Percentiles rank a stretch among this genome's conserved stretches.
Conservation (phyloP, 2,888 invertebrate genomes). For the Lutraria lutraria region DNA sequence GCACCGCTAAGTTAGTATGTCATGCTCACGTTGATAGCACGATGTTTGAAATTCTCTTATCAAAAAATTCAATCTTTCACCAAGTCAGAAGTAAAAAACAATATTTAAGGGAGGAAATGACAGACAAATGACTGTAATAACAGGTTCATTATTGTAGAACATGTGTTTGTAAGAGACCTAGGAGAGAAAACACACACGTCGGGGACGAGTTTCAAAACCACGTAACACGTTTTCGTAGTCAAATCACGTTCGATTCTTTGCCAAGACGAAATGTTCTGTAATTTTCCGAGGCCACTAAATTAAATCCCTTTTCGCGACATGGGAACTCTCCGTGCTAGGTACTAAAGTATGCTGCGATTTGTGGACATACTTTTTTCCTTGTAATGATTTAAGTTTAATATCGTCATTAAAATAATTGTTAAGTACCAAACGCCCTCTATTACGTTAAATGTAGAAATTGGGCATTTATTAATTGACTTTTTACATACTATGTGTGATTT, state of each 20-base stretch:
- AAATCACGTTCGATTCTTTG: background rate
- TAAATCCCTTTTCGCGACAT: background rate
- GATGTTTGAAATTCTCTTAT: conserved; percentile 46
- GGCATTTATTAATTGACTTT: too few relatives aligned
- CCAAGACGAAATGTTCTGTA: background rate
- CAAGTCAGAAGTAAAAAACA: conserved; percentile 34
- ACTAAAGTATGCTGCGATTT: too few relatives aligned
- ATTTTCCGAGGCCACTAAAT: background rate
- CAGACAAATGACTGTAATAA: conserved; percentile 43
- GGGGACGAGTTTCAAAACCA: background rate
- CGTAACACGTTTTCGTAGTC: background rate
- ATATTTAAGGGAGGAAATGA: conserved; percentile 34
- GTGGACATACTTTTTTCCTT: too few relatives aligned
- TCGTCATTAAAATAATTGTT: too few relatives aligned
- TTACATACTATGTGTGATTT: too few relatives aligned
- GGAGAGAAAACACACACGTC: conserved; percentile 35
- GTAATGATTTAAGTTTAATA: too few relatives aligned
- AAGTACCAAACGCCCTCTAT: too few relatives aligned
- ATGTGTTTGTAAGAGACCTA: conserved; percentile 32
- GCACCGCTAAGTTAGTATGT: background rate
- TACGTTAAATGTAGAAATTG: too few relatives aligned
- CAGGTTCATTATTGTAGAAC: conserved; percentile 40
- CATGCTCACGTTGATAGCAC: background rate
- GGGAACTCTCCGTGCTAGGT: too few relatives aligned
- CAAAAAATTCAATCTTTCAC: conserved; percentile 35